phyloP scores from a whole-genome alignment of 2,113 vertebrate genomes.

The Leptocoma aspasia region DNA sequence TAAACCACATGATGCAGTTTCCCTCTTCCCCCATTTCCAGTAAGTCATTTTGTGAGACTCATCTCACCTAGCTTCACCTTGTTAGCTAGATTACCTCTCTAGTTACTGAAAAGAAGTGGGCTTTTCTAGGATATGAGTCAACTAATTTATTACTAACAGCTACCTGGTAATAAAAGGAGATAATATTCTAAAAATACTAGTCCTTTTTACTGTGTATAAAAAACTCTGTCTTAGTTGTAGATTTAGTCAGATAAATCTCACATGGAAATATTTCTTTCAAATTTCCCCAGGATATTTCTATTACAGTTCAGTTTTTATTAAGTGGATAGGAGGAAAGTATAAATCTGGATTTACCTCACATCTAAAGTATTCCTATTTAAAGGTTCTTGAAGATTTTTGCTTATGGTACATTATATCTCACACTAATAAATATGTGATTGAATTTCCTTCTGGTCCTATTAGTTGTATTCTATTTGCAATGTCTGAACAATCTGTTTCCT shows the following conservation, averaged over 20 bases:
- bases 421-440: neutral
- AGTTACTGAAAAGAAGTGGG: neutral
- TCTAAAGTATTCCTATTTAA: neutral
- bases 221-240: neutral
- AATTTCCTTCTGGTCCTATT: neutral
- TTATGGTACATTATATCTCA: neutral
- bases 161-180: neutral
- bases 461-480: neutral
- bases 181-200: neutral
- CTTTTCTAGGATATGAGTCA: neutral
- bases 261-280: neutral
- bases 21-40: neutral
- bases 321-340: neutral
- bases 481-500: neutral
- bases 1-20: neutral
- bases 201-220: neutral
- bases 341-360: neutral
- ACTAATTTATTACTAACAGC: neutral
- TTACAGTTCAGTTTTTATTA: neutral
- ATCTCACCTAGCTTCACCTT: neutral
- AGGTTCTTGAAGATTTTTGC: neutral
- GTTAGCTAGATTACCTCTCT: neutral
- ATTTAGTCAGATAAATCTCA: neutral
- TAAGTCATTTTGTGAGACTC: neutral
- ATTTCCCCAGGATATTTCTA: neutral